Percentiles rank a stretch among this genome's conserved stretches.
Conservation (phyloP, 2,113 vertebrate genomes). For the Pituophis catenifer region DNA sequence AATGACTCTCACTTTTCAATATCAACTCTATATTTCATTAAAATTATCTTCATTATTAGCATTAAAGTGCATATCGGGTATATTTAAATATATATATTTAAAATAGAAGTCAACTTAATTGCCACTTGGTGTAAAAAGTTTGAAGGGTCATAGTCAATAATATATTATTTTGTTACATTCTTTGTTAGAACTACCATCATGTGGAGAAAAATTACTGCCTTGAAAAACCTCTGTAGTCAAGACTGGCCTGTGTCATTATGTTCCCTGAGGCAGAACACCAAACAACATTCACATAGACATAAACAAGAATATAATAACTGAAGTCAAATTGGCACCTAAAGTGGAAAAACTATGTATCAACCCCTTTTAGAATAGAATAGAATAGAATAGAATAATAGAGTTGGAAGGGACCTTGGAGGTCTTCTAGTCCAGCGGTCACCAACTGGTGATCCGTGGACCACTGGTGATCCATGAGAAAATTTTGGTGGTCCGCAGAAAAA, state of each 20-base stretch:
- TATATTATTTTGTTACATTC: not conserved
- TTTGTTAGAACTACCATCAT: not conserved
- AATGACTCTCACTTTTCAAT: not conserved
- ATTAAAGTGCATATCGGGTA: not conserved
- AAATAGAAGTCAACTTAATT: not conserved
- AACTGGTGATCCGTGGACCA: no score
- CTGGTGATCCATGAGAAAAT: no score
- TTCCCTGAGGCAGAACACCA: not conserved
- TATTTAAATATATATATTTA: not conserved
- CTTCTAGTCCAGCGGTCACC: no score
- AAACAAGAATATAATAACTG: not conserved
- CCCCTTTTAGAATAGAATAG: not conserved
- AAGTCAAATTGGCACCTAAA: not conserved
- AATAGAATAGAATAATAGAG: no score
- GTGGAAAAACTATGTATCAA: not conserved
- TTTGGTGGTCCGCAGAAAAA: no score
- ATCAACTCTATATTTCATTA: not conserved
- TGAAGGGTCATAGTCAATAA: not conserved
- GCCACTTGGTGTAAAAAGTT: not conserved
- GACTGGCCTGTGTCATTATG: not conserved
- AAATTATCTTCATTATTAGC: not conserved
- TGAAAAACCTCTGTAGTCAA: slow-evolving; percentile 6
- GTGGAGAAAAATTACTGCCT: slow-evolving; percentile 14
- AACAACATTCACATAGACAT: not conserved
- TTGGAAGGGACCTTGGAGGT: no score